phyloP scores from a whole-genome alignment of 2,888 invertebrate species.

The Melinopterus prodromus region DNA sequence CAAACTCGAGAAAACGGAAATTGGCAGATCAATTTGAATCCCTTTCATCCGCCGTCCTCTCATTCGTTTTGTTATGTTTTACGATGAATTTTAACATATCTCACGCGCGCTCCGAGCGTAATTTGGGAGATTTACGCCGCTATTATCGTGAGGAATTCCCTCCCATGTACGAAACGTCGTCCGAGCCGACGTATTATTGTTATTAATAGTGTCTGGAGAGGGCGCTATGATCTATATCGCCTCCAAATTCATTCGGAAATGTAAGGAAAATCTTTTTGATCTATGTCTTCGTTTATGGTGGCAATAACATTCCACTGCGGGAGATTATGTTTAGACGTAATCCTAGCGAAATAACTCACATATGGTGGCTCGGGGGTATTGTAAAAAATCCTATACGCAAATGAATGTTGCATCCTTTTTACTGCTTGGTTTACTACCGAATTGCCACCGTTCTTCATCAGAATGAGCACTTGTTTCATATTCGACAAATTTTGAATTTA shows the following conservation, averaged over 20 bases:
- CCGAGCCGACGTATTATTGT: background rate
- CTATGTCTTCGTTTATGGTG: background rate
- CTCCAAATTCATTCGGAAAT: background rate
- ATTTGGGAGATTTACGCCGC: constrained; percentile 4
- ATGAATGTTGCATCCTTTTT: too few species aligned
- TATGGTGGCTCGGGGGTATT: too few species aligned
- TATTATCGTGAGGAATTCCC: background rate
- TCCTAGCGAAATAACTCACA: background rate
- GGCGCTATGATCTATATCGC: background rate
- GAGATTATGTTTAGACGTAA: background rate
- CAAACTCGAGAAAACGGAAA: constrained; percentile 4
- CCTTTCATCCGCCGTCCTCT: background rate
- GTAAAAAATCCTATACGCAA: too few species aligned
- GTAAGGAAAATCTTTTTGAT: background rate
- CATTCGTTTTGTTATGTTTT: background rate
- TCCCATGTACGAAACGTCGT: background rate
- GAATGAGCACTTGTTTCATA: too few species aligned
- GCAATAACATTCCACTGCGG: background rate
- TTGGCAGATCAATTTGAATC: constrained; percentile 4
- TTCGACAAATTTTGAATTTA: too few species aligned
- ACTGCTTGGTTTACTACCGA: too few species aligned
- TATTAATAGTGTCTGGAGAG: background rate
- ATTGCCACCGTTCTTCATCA: too few species aligned
- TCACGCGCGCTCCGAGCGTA: background rate
- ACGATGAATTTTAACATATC: background rate